Base-by-base conservation (phyloP, 1,140 invertebrate genomes). In the Trichonephila inaurata region DNA sequence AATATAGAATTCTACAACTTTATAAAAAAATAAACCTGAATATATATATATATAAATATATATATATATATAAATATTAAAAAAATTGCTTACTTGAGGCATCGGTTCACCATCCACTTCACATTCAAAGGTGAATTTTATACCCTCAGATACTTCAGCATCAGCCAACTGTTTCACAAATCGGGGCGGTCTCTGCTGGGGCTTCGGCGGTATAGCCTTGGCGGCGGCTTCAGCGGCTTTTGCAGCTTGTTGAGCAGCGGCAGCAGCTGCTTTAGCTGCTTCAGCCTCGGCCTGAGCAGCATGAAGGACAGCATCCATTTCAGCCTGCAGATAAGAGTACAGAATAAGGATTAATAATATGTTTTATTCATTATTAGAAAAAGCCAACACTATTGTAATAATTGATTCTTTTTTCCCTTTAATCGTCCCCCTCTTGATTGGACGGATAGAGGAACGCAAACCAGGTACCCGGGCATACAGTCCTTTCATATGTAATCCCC, bases 61-160 rank as follows among this genome's bases (percentile, higher is more conserved):
- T n/a, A n/a, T n/a, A n/a, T n/a, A n/a, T n/a, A n/a, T n/a, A n/a
- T n/a, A 40, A 16, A 61, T 7, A 66, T 24, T n/a, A n/a, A 66
- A 66, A 18, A 51, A 58, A 51, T n/a, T n/a, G 1, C 60, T 24
- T 92, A 94, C 92, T 21, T 85, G 87, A 24, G 98, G 98, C 95
- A 97, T 96, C 33, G 98, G 98, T 95, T 97, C 96, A 83, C 98
- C 98, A 96, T 98, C 98, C 14, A 99, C 98, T 96, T 98, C 97
- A 95, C 96, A 96, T 95, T 98, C 97, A 95, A 99, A 99, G 95
- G 98, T 97, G 21, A 98, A 97, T 6, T 96, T 97, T 92, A 96
- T 96, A 77, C 97, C 98, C 95, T 98, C 98, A 66, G 97, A 96
- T 44, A 98, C 97, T 4, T 97, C 97, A 1, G 97, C 96, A 95